Base-by-base conservation (phyloP, 37 sponge, comb jelly and placozoan species). In the Chondrilla cf. caribensis region DNA sequence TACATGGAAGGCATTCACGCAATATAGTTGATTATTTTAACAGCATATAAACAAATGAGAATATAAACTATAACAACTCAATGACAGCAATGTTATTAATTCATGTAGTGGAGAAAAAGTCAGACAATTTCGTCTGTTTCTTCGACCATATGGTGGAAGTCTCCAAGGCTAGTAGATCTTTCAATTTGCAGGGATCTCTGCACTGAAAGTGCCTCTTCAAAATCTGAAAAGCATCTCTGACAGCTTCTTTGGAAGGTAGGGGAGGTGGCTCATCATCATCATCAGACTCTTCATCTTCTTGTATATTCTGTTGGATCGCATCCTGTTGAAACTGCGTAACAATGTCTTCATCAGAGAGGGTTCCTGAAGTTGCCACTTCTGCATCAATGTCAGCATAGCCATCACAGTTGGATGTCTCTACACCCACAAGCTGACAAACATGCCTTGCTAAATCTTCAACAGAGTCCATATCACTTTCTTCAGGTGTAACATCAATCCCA, bases 301-400 rank as follows among this genome's bases (percentile, higher is more conserved):
- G 51, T 47, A n/a, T 15, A 62, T 62, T n/a, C 64, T 62, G 64
- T n/a, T 62, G 22, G 64, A 28, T 62, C 64, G 6, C 29, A 6
- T 15, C 64, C 64, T 15, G 64, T n/a, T 62, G 64, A n/a, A 62
- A 7, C 64, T 62, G 64, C 5, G 64, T 29, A 62, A 28, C 64
- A 62, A 62, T 62, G 29, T 62, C 8, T 28, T 62, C 64, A 62
- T 62, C 64, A 62, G 64, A 62, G 29, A 62, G 64, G 29, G 64
- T 62, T 29, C 64, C 8, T 29, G 64, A 62, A 62, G 64, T 62
- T 62, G 64, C 64, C 64, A 62, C 64, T 62, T 62, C 64, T 62
- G 64, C 64, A 62, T 62, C 64, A 62, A 62, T 62, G 25, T 62
- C 64, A 62, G 64, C 29, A 28, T 62, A 62, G 64, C 64, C 64